phyloP scores from a whole-genome alignment of 2,888 invertebrate genomes.

The Xestia sexstrigata region DNA sequence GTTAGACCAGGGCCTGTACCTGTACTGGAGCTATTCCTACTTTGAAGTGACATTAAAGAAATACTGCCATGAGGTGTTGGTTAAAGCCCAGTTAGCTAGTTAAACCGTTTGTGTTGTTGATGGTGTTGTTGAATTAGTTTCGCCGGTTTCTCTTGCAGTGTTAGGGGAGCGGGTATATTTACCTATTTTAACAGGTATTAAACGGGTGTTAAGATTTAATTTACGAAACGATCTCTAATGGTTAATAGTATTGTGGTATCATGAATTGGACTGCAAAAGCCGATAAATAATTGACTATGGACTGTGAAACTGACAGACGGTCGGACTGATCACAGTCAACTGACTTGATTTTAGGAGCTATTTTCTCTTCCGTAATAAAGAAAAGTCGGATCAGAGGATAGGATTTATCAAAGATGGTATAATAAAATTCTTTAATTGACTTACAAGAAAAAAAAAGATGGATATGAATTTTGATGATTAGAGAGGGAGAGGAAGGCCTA shows the following conservation, averaged over 20 bases:
- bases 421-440: no score
- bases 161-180: constrained; percentile 24
- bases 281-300: not conserved
- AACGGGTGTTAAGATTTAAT: constrained; percentile 13
- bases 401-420: not conserved
- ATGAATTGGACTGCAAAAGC: not conserved
- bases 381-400: no score
- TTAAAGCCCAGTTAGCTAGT: not conserved
- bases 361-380: not conserved
- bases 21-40: not conserved
- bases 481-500: not conserved
- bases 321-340: not conserved
- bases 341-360: not conserved
- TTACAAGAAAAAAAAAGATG: not conserved
- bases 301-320: not conserved
- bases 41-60: not conserved
- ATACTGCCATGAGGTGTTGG: not conserved
- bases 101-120: constrained; percentile 42
- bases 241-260: constrained; percentile 5
- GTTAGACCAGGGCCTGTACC: not conserved
- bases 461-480: not conserved
- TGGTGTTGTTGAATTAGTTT: constrained; percentile 43
- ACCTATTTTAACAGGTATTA: constrained; percentile 29
- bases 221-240: constrained; percentile 3
- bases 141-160: constrained; percentile 6